Base-by-base conservation (phyloP, 2,113 vertebrate genomes). In the Ammodytes marinus region DNA sequence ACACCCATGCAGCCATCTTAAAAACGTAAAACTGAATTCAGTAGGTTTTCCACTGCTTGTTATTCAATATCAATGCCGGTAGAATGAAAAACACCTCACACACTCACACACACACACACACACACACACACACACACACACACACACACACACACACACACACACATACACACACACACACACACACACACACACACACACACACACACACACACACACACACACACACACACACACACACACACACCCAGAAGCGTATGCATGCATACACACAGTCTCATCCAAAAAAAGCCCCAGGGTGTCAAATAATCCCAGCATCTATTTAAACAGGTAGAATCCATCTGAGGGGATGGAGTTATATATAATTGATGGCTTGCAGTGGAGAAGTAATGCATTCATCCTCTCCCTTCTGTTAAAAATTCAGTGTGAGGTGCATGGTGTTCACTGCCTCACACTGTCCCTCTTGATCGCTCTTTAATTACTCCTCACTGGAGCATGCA, bases 391-490 rank as follows among this genome's bases (percentile, higher is more conserved):
- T 65, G 52, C 59, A 76, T 77, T 83, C 46, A 80, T 83, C 45
- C 6, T 35, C 60, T 53, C 17, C 50, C 80, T 88, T 74, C 66
- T 84, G 52, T 87, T 86, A 61, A 80, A 43, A 84, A 79, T 79
- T 76, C 79, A 80, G 72, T 3, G 9, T 42, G 12, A 68, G 27
- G 27, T 27, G 27, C 1, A 63, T 37, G 27, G 59, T 46, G 37
- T 77, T 86, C 52, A 57, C 9, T 57, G 60, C 63, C 76, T 61
- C 46, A 57, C 14, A 65, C 76, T 50, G 57, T 79, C 66, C 79
- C 58, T 60, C 80, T 60, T 87, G 84, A 90, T 87, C 81, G 84
- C 60, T 72, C 68, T 80, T 80, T 74, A 87, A 90, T 90, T 85
- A 86, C 80, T 80, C 76, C 47, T 74, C 47, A 5, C 66, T 72